Conservation (phyloP, 2,797 vertebrate species). For the Epinephelus coioides region DNA sequence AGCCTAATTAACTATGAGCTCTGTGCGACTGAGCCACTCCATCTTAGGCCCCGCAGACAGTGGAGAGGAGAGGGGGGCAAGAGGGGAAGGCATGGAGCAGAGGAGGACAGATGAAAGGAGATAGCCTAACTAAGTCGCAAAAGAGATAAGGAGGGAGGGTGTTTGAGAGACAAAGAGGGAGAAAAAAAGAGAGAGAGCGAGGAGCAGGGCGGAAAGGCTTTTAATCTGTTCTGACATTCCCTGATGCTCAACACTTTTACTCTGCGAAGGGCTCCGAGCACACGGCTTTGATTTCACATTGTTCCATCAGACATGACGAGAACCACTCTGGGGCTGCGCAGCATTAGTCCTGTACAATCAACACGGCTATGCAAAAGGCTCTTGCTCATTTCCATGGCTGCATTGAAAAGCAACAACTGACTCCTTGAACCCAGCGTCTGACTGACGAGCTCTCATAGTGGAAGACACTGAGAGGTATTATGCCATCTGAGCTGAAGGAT, state of each 20-base stretch:
- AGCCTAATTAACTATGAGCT: slow-evolving; percentile 83
- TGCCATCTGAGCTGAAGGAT: slow-evolving; percentile 52
- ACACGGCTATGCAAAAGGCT: slow-evolving; percentile 42
- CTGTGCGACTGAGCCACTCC: slow-evolving; percentile 74
- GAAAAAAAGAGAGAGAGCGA: slow-evolving; percentile 16
- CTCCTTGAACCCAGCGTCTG: slow-evolving; percentile 59
- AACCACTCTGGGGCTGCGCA: slow-evolving; percentile 52
- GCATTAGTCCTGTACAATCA: slow-evolving; percentile 61
- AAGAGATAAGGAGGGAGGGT: slow-evolving; percentile 61
- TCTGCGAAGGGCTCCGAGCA: slow-evolving; percentile 62
- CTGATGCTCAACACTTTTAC: slow-evolving; percentile 72
- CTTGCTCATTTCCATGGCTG: slow-evolving; percentile 47
- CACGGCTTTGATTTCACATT: slow-evolving; percentile 79
- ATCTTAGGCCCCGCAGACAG: slow-evolving; percentile 73
- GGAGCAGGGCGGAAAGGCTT: slow-evolving; percentile 56
- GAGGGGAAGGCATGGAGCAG: slow-evolving; percentile 56
- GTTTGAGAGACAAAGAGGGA: slow-evolving; percentile 49
- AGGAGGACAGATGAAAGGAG: slow-evolving; percentile 71
- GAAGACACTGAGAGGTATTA: slow-evolving; percentile 54
- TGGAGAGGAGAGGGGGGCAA: slow-evolving; percentile 28
- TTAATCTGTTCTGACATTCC: slow-evolving; percentile 80
- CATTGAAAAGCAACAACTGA: slow-evolving; percentile 45
- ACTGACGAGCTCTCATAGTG: slow-evolving; percentile 41
- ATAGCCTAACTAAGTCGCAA: slow-evolving; percentile 65
- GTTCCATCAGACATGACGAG: slow-evolving; percentile 73